A percentile compares a stretch with the other conserved stretches of the same genome.
phyloP scores from a whole-genome alignment of 2,888 invertebrate species.

The Leptopilina drosophilae region DNA sequence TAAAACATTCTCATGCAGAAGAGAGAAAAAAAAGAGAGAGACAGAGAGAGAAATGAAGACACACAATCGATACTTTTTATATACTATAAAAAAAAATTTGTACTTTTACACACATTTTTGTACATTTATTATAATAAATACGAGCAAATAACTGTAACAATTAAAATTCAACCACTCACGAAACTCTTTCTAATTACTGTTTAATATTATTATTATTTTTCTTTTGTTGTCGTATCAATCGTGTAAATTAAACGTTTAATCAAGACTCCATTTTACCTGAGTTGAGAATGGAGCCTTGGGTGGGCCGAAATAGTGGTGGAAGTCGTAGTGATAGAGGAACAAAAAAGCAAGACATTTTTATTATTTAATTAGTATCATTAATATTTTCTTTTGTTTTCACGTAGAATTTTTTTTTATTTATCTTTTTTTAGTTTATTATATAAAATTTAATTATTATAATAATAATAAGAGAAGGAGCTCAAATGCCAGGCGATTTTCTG shows the following conservation, averaged over 20 bases:
- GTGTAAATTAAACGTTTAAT: conserved; percentile 71
- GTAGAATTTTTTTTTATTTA: conserved; percentile 46
- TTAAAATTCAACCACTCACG: conserved; percentile 74
- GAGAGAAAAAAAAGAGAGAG: neutral
- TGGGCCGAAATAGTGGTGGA: conserved; percentile 81
- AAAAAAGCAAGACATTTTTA: conserved; percentile 64
- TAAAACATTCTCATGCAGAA: conserved; percentile 21
- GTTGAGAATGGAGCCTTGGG: conserved; percentile 88
- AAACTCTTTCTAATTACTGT: conserved; percentile 71
- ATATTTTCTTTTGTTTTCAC: conserved; percentile 42
- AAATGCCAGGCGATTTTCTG: conserved; percentile 65
- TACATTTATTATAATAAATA: conserved; percentile 58
- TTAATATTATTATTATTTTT: conserved; percentile 39
- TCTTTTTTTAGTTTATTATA: conserved; percentile 51
- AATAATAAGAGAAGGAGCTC: conserved; percentile 69
- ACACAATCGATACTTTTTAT: neutral
- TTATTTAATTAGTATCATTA: conserved; percentile 46
- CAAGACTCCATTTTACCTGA: conserved; percentile 89
- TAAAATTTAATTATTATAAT: conserved; percentile 43
- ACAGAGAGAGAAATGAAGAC: neutral
- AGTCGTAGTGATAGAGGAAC: conserved; percentile 74
- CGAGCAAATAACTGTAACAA: conserved; percentile 67
- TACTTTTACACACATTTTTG: conserved; percentile 37
- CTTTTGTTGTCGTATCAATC: conserved; percentile 57
- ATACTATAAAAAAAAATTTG: neutral